Conservation (phyloP, 1,140 invertebrate genomes). For the Calliphora vicina region DNA sequence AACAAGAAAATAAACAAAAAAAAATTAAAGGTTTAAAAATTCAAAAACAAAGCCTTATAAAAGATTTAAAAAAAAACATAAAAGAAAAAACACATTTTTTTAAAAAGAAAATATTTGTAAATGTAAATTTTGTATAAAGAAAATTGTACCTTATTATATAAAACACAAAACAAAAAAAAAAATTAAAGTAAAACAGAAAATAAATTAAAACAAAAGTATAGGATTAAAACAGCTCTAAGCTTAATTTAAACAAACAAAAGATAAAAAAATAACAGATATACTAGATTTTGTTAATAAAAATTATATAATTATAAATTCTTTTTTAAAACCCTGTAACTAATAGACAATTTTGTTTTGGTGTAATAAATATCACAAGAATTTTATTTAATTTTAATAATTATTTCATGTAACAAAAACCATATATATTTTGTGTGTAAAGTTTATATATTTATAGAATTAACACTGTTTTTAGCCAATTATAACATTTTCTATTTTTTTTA, state of each 20-base stretch:
- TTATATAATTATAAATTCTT: too few species aligned
- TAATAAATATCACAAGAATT: neutral
- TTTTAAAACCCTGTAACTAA: neutral
- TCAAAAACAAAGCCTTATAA: neutral
- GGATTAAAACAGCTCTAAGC: slow-evolving; percentile 23
- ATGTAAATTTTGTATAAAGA: slow-evolving; percentile 33
- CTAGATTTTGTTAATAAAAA: too few species aligned
- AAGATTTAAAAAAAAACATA: neutral
- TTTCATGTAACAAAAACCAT: neutral
- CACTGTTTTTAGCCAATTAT: slow-evolving; percentile 1
- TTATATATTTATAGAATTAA: neutral
- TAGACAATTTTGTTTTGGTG: neutral
- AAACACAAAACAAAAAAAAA: too few species aligned
- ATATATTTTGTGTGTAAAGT: slow-evolving; percentile 17
- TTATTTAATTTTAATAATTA: neutral
- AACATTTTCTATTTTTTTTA: neutral
- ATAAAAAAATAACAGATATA: too few species aligned
- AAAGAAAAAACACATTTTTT: neutral
- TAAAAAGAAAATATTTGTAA: neutral
- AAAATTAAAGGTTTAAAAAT: neutral
- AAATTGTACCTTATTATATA: slow-evolving; percentile 35
- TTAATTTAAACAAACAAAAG: slow-evolving; percentile 15
- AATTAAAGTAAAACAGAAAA: neutral
- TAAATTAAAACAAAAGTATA: neutral
- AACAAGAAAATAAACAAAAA: neutral